These are phyloP conservation scores for Crossocerus cetratus DNA, from an alignment of 2,888 invertebrate species.

Conservation along the genomic window DNA sequence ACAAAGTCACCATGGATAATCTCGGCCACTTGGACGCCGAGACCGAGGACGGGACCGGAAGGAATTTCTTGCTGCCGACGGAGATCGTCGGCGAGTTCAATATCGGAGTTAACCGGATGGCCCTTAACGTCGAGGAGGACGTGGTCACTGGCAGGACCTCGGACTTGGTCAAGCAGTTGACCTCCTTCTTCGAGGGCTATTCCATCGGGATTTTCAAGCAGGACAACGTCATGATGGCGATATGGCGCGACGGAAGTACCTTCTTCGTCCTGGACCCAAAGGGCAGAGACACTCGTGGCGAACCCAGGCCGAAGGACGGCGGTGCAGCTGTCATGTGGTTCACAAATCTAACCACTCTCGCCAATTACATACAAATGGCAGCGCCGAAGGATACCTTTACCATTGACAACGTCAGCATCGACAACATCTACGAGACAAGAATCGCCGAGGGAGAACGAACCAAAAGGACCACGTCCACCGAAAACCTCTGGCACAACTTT, in stretches of 20 bases:
- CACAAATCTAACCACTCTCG: conserved; percentile 55
- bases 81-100: conserved; percentile 75
- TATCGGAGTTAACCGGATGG: conserved; percentile 76
- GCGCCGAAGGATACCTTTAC: conserved; percentile 51
- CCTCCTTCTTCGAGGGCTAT: conserved; percentile 80
- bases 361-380: conserved; percentile 43
- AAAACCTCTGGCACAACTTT: conserved; percentile 67
- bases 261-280: conserved; percentile 70
- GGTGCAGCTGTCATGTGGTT: conserved; percentile 69
- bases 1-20: conserved; percentile 77
- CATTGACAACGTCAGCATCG: conserved; percentile 63
- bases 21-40: conserved; percentile 79
- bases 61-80: conserved; percentile 77
- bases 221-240: conserved; percentile 72
- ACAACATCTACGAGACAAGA: conserved; percentile 63
- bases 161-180: conserved; percentile 76
- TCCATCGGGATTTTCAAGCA: conserved; percentile 79
- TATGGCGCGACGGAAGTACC: conserved; percentile 68
- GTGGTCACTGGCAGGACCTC: conserved; percentile 77
- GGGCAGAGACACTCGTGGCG: conserved; percentile 60
- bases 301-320: conserved; percentile 59
- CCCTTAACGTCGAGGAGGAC: conserved; percentile 76
- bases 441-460: conserved; percentile 49
- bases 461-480: conserved; percentile 53
- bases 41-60: conserved; percentile 76